phyloP scores from a whole-genome alignment of 1,140 invertebrate species.

The Semibalanus balanoides region DNA sequence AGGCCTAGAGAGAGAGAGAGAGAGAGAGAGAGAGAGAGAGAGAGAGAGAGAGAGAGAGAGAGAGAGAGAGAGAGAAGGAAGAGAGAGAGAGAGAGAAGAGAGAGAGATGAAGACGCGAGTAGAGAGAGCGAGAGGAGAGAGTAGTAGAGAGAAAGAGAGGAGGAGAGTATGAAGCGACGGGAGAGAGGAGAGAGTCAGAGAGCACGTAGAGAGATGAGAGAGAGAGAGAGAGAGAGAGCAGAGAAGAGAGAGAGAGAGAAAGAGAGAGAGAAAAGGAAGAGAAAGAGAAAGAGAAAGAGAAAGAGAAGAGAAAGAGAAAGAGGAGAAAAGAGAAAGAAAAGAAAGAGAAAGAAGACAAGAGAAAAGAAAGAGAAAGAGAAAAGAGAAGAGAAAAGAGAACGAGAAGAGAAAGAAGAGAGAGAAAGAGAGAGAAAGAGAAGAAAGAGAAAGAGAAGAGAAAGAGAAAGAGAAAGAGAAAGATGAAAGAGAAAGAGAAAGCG shows the following conservation, averaged over 20 bases:
- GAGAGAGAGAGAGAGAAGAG: constrained; percentile 4
- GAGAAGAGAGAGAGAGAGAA: constrained; percentile 7
- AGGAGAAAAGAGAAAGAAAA: constrained; percentile 3
- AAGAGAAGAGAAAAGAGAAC: constrained; percentile 1
- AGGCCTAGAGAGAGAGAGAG: constrained; percentile 4
- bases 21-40: constrained; percentile 10
- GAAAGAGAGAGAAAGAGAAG: neutral
- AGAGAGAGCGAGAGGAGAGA: constrained; percentile 10
- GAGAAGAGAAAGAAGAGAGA: neutral
- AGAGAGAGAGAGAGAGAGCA: constrained; percentile 1
- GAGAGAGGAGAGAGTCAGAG: neutral
- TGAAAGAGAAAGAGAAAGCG: no score
- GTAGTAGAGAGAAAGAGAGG: constrained; percentile 4
- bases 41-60: no score
- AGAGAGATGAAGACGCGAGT: neutral
- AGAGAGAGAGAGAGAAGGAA: neutral
- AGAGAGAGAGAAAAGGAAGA: constrained; percentile 10
- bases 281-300: neutral
- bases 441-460: no score
- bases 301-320: constrained; percentile 7
- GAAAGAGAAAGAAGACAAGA: neutral
- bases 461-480: no score
- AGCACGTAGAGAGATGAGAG: neutral
- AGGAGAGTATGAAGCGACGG: neutral
- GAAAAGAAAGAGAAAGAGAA: constrained; percentile 11